Base-by-base conservation (phyloP, 2,888 invertebrate species). In the Empis stercorea region DNA sequence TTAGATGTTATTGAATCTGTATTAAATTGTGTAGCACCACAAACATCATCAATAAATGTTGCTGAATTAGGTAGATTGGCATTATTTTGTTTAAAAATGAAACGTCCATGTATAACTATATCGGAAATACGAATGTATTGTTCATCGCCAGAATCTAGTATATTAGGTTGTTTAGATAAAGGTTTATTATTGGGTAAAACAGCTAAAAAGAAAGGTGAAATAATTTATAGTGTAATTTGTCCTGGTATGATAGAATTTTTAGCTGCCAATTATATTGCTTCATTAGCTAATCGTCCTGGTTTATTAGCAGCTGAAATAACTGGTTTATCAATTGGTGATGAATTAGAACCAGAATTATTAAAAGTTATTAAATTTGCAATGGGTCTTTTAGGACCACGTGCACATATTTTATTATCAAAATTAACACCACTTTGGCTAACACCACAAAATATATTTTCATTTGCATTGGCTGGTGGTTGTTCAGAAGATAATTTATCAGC, bases 241-340 rank as follows among this genome's bases (percentile, higher is more conserved):
- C 64, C 71, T 43, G 69, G 73, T 2, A 68, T 75, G 51, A 69
- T 71, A 14, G 74, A 74, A 54, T 75, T 72, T 55, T 59, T 75
- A n/a, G 72, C 75, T 2, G 75, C 75, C 2, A 73, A 73, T 54
- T 75, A 75, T 56, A 64, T 75, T n/a, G 70, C 73, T 1, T 73
- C 74, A 1, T 63, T 75, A 6, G 71, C 73, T 6, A 72, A 71
- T 53, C 69, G 73, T 51, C 69, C 73, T 0, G 71, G 72, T 43
- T 66, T 74, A 14, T 59, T 75, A 6, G 63, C 72, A 16, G 64
- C 72, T 11, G 76, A 76, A 58, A 61, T 76, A 45, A 59, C 60
- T 2, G 61, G 61, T 1, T 51, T 62, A 9, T 58, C 59, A 14
- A 54, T 61, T 10, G 59, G 58, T 6, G 62, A 61, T 40, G 74